These are phyloP conservation scores for Vulpes ferrilata DNA, from an alignment of 2,113 vertebrate genomes.

Conservation along the genomic window DNA sequence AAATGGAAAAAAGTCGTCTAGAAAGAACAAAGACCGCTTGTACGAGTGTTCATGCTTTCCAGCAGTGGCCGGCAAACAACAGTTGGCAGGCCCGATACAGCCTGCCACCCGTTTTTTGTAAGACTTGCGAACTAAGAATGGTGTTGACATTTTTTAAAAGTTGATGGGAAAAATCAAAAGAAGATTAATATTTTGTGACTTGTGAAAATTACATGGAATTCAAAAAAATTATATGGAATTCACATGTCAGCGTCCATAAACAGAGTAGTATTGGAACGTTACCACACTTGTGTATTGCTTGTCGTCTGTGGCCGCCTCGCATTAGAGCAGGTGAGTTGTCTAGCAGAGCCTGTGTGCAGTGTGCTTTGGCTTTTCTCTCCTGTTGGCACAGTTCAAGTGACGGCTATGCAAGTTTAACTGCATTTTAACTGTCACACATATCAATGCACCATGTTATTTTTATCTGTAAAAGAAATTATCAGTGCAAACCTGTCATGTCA, in stretches of 20 bases:
- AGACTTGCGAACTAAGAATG: not conserved
- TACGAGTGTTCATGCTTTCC: not conserved
- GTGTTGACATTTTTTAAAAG: not conserved
- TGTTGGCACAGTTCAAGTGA: not conserved
- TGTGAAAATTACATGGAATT: not conserved
- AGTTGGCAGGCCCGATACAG: not conserved
- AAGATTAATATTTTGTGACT: not conserved
- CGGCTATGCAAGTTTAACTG: rapidly evolving
- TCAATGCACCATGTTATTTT: not conserved
- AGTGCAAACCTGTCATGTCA: not conserved
- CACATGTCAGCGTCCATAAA: not conserved
- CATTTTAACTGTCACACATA: not conserved
- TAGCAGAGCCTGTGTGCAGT: too few relatives aligned
- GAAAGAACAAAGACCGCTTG: not conserved
- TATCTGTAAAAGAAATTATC: not conserved
- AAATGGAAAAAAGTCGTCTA: not conserved
- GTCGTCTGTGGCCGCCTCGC: not conserved
- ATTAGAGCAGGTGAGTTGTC: not conserved
- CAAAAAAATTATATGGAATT: not conserved
- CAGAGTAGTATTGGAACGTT: not conserved
- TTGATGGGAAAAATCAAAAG: not conserved
- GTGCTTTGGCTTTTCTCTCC: not conserved
- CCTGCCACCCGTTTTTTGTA: not conserved
- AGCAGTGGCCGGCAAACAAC: too few relatives aligned
- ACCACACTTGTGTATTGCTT: rapidly evolving